phyloP scores from a whole-genome alignment of 2,797 vertebrate species.

The Podargus strigoides region DNA sequence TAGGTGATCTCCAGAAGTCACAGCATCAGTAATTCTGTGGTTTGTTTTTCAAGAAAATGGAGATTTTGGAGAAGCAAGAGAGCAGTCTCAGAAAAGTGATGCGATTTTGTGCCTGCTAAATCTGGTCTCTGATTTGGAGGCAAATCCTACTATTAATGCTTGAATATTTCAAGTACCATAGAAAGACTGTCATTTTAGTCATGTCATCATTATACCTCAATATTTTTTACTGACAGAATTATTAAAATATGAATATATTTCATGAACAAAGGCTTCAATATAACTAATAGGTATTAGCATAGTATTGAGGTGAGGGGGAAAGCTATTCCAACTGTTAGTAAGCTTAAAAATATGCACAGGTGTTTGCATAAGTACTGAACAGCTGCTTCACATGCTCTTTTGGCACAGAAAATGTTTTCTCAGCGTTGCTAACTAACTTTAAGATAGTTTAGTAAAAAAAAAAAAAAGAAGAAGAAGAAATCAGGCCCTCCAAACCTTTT shows the following conservation, averaged over 20 bases:
- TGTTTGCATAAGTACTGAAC: constrained; percentile 24
- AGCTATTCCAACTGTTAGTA: constrained; percentile 9
- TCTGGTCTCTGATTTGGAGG: not conserved
- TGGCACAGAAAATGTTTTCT: constrained; percentile 8
- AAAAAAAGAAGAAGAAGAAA: not conserved
- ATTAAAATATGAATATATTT: not conserved
- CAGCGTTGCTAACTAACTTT: not conserved
- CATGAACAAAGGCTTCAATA: not conserved
- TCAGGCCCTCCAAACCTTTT: not conserved
- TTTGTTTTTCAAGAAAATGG: not conserved
- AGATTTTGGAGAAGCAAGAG: not conserved
- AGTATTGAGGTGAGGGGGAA: not conserved
- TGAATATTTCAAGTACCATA: not conserved
- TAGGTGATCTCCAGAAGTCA: not conserved
- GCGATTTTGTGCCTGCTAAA: not conserved
- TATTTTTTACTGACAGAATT: constrained; percentile 1
- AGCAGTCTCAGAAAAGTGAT: not conserved
- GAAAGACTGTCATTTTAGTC: not conserved
- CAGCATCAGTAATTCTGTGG: not conserved
- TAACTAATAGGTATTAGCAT: not conserved
- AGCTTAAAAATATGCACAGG: constrained; percentile 49
- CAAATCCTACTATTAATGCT: not conserved
- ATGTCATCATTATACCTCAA: not conserved
- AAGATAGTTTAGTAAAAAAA: not conserved
- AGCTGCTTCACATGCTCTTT: not conserved